Percentiles rank a stretch among this genome's conserved stretches.
Conservation (phyloP, 2,888 invertebrate species). For the Polydrusus tereticollis region DNA sequence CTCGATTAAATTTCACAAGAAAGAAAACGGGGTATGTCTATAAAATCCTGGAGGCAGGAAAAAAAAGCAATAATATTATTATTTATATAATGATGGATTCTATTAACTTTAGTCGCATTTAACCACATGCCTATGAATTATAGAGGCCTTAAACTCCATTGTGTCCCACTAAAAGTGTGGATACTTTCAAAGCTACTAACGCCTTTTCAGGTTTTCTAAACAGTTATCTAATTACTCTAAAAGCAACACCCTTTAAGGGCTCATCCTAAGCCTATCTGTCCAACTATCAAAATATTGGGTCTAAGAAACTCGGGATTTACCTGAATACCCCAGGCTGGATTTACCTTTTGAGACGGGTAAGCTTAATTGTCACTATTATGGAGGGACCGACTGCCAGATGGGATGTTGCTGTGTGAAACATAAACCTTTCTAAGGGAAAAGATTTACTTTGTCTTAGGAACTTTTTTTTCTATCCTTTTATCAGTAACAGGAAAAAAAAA, state of each 20-base stretch:
- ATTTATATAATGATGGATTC: no score
- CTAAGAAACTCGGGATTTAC: constrained; percentile 27
- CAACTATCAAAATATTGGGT: constrained; percentile 25
- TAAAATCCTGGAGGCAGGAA: no score
- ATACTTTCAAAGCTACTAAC: background rate
- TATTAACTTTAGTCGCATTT: no score
- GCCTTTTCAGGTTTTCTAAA: background rate
- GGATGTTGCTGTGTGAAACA: background rate
- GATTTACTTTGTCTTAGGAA: background rate
- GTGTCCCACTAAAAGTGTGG: background rate
- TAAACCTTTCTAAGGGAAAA: background rate
- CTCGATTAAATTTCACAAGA: no score
- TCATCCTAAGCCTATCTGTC: constrained; percentile 3
- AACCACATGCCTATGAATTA: no score
- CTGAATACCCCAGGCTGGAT: constrained; percentile 15
- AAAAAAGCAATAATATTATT: no score
- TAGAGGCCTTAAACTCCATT: no score
- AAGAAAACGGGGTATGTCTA: no score
- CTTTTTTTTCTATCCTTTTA: background rate
- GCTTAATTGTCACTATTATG: constrained; percentile 29
- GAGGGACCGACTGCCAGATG: constrained; percentile 6
- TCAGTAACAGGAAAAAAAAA: no score
- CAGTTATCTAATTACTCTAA: constrained; percentile 8
- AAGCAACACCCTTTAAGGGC: constrained; percentile 10
- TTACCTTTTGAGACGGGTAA: constrained; percentile 15